A percentile compares a stretch with the other conserved stretches of the same genome.
These are phyloP conservation scores for Gryllus bimaculatus DNA, from an alignment of 1,140 invertebrate genomes.

Conservation along the genomic window DNA sequence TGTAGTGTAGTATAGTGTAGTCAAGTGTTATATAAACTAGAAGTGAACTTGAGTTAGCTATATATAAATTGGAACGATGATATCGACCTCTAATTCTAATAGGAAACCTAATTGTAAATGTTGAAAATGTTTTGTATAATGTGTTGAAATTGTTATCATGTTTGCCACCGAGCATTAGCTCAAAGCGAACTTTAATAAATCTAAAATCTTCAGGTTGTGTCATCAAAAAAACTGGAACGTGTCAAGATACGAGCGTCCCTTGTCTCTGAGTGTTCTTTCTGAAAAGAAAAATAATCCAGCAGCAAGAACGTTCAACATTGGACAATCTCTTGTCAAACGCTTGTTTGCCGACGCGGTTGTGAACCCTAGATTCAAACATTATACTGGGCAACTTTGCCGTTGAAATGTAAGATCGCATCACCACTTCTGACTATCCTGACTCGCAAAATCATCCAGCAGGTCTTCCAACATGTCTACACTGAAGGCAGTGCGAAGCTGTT, in stretches of 20 bases:
- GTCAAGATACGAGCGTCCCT: background rate
- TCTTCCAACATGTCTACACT: no score
- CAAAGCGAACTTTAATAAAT: no score
- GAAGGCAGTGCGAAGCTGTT: no score
- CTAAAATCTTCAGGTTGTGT: background rate
- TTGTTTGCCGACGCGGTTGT: background rate
- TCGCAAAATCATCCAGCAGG: background rate
- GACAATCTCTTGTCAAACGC: background rate
- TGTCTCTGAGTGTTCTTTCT: background rate
- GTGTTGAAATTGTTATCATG: no score
- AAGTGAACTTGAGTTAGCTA: no score
- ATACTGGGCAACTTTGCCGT: background rate
- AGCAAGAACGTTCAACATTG: slow-evolving; percentile 4
- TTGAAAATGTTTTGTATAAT: no score
- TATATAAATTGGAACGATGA: no score
- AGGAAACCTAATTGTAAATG: no score
- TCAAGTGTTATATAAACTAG: no score
- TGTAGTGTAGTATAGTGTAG: no score
- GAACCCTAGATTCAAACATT: background rate
- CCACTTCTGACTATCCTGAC: background rate
- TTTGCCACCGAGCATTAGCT: no score
- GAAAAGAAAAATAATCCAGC: background rate
- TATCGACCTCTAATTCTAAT: no score
- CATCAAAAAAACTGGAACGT: background rate
- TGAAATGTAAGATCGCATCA: background rate